Evolutionary conservation across 2,113 vertebrate species (phyloP).

Genomic region (Microcebus ravelobensis): DNA sequence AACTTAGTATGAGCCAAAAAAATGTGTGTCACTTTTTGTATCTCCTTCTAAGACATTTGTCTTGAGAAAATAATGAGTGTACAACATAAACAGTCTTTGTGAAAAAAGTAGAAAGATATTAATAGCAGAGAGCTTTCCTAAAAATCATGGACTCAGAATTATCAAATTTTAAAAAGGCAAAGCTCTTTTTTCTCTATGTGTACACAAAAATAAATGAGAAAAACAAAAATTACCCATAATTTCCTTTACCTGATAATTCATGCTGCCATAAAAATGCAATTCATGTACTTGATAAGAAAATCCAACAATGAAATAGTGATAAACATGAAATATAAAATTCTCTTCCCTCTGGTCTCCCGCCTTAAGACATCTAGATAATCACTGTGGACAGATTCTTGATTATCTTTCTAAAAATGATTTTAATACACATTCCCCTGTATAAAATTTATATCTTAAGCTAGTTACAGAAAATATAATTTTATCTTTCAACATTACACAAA

Average conservation of each 20-base stretch:
- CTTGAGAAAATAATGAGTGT: not conserved
- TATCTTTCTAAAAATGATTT: not conserved
- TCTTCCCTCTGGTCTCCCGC: not conserved
- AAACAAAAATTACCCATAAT: not conserved
- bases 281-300: not conserved
- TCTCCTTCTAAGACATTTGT: not conserved
- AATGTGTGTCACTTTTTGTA: not conserved
- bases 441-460: not conserved
- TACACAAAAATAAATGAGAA: not conserved
- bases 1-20: not conserved
- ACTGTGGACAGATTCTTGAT: not conserved
- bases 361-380: not conserved
- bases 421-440: not conserved
- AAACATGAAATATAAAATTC: conserved; percentile 41
- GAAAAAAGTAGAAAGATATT: not conserved
- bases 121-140: not conserved
- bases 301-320: conserved; percentile 12
- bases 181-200: not conserved
- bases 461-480: not conserved
- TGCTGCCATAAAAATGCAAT: not conserved
- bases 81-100: not conserved
- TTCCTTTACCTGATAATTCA: conserved; percentile 5
- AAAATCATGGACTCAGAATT: not conserved
- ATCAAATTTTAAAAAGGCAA: not conserved
- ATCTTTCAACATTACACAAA: conserved; percentile 15